Base-by-base conservation (phyloP, 2,797 vertebrate species). In the Lateolabrax maculatus region DNA sequence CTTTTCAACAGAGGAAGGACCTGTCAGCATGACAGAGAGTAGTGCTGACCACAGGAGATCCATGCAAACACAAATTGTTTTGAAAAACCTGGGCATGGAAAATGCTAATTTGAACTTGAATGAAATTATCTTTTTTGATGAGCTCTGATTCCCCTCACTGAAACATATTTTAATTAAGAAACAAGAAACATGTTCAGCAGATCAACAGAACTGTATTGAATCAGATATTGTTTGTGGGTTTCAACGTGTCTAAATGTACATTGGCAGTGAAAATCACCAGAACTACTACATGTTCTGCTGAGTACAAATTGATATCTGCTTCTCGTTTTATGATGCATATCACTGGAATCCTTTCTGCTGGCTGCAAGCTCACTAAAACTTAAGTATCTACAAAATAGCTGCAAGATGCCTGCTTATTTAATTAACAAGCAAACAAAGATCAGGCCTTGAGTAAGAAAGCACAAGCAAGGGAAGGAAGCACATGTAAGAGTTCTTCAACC, bases 321-420 rank as follows among this genome's bases (percentile, higher is more conserved):
- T 83, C 49, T 70, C 69, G 53, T 80, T 83, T 79, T 58, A 70
- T 73, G 41, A 75, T 43, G 55, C 48, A 37, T 29, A 52, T 76
- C 46, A 37, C 3, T 44, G 52, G 63, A 75, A 68, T 44, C 21
- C 10, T 46, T 43, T 58, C 62, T 46, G 23, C 53, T 36, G 31
- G 12, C 60, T 46, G 41, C 52, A 80, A 66, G 73, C 44, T 70
- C 58, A 63, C 69, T 67, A 18, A 72, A 66, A 70, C 6, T 12
- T 37, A 19, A 64, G 8, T 21, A 48, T 21, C n/a, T 25, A 25
- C 36, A 55, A 51, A 75, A 69, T 15, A 39, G 61, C 53, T 79
- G 51, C 51, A 79, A 63, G 6, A 53, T 67, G 67, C 36, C 15
- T 23, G 11, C 53, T 76, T 25, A 51, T 25, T 56, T 43, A 37